A percentile compares a stretch with the other conserved stretches of the same genome.
phyloP scores from a whole-genome alignment of 2,888 invertebrate species.

The Drepana falcataria region DNA sequence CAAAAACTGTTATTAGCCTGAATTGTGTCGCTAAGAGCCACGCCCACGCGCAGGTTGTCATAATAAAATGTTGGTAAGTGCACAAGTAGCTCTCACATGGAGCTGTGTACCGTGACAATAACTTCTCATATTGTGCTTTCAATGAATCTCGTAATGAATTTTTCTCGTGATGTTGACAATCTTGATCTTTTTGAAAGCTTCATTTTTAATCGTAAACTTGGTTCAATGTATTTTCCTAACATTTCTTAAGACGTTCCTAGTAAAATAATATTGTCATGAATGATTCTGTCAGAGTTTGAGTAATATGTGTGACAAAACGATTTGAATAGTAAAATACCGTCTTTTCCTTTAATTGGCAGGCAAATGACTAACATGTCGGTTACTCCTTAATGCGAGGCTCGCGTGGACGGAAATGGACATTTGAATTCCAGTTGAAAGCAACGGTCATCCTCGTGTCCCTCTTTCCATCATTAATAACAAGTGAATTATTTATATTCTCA shows the following conservation, averaged over 20 bases:
- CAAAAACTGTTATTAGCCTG: constrained; percentile 77
- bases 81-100: neutral
- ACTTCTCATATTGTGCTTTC: neutral
- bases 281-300: too few relatives aligned
- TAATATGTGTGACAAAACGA: too few relatives aligned
- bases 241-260: too few relatives aligned
- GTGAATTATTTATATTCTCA: constrained; percentile 53
- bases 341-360: constrained; percentile 33
- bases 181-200: too few relatives aligned
- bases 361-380: constrained; percentile 40
- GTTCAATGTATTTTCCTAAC: too few relatives aligned
- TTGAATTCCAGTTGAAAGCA: constrained; percentile 61
- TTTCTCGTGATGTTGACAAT: too few relatives aligned
- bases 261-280: too few relatives aligned
- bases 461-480: constrained; percentile 55
- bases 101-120: neutral
- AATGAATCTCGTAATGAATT: too few relatives aligned
- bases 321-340: constrained; percentile 9
- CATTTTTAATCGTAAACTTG: too few relatives aligned
- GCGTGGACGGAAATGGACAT: constrained; percentile 73
- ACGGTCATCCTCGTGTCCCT: constrained; percentile 57
- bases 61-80: constrained; percentile 3
- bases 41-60: constrained; percentile 28
- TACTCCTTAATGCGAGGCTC: constrained; percentile 63
- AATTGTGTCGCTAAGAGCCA: constrained; percentile 59